Base-by-base conservation (phyloP, 2,113 vertebrate genomes). In the Hippolais icterina region DNA sequence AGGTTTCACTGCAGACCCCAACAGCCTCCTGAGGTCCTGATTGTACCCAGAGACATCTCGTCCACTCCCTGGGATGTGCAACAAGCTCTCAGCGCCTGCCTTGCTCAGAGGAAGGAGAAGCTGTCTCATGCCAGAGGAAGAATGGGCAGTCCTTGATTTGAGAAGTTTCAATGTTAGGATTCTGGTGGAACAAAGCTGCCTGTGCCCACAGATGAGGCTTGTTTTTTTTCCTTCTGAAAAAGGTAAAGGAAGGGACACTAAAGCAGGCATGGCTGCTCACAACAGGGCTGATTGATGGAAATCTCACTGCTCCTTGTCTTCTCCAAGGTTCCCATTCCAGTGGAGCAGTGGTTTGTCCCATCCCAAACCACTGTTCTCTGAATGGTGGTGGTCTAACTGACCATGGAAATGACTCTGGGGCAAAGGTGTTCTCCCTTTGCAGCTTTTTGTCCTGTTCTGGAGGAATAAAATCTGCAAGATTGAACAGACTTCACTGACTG, bases 61-160 rank as follows among this genome's bases (percentile, higher is more conserved):
- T 21, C 27, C 75, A 5, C 35, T 35, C 44, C 5, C 39, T 39
- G 27, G 20, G 27, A n/a, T 0, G 2, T 7, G 17, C 12, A 46
- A 5, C 21, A 37, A 33, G 33, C 23, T 70, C 41, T 23, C 57
- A 63, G 57, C 22, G n/a, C 2, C 1, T 37, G 29, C 9, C 8
- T 11, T 6, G 31, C 53, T 22, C 79, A 44, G 33, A 47, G 47
- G 27, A 57, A 57, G 23, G 23, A 57, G 68, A 56, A 60, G 15
- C 16, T 76, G 5, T 56, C 31, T 31, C 44, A 1, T 18, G 20
- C 8, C 31, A 41, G 14, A 24, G 41, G 6, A 39, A 65, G 46
- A 27, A 35, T 13, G 8, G 21, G 37, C 15, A 31, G 63, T 49
- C 42, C 53, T 66, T 42, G 37, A 20, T 24, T 33, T 0, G 0